Evolutionary conservation across 2,888 invertebrate species (phyloP), one percentile per base, ranked within the genome.

Genomic region (Tetragnatha montana): DNA sequence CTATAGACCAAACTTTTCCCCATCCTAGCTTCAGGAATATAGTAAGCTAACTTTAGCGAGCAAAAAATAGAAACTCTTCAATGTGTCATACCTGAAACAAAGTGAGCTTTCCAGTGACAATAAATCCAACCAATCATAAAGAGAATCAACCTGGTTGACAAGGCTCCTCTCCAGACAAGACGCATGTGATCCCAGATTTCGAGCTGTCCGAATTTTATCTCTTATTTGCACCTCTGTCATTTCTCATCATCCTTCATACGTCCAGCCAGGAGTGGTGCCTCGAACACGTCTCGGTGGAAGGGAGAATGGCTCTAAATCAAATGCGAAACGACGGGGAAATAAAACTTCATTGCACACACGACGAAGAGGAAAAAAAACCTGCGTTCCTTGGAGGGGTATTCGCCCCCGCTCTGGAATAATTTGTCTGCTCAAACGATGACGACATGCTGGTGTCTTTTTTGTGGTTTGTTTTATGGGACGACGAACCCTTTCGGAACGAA

Each of bases 291-390:
- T 60, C 60, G 51, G 35, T 35, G 35, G 35, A 35, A 2, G 60
- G 60, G 51, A 68, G 83, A 81, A 85, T 85, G 76, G 75, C 81
- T 19, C 81, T 89, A 89, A 89, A 89, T 89, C 89, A 89, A 80
- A 81, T 76, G 50, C 71, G 50, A 68, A 80, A 80, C 79, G 73
- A 87, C 74, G 60, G 50, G 35, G 75, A 71, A 50, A 85, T 70
- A 87, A 76, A 87, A 81, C 50, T 87, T 73, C 60, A 60, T 74
- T 71, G 49, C 17, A 51, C 68, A 70, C 47, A 80, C 75, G 74
- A 49, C 80, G 79, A 14, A 68, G 22, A 17, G 60, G 0, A 17
- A 17, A 7, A 60, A 60, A 60, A 60, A 60, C 14, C 73, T 49
- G 73, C 69, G 75, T 75, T 14, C 69, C 1, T 50, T 81, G 76